Conservation (phyloP, 2,888 invertebrate genomes). For the Caenorhabditis virilis region DNA sequence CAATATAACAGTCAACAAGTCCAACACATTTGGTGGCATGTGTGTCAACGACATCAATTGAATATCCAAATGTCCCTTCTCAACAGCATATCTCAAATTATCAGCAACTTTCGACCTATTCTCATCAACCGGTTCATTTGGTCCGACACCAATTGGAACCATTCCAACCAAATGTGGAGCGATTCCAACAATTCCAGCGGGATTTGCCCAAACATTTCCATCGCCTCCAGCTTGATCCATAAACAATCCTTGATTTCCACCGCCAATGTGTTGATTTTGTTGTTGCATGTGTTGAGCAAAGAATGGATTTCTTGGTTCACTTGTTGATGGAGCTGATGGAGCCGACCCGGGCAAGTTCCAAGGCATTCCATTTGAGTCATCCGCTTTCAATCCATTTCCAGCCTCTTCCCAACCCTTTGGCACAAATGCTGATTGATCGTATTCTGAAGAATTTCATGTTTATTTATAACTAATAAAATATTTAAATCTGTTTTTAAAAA, state of each 20-base stretch:
- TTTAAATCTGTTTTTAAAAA: not conserved
- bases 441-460: too few species aligned
- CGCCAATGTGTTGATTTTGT: constrained; percentile 2
- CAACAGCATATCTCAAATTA: constrained; percentile 31
- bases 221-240: not conserved
- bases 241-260: not conserved
- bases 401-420: constrained; percentile 24
- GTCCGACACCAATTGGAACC: not conserved
- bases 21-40: constrained; percentile 33
- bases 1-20: constrained; percentile 32
- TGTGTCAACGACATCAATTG: constrained; percentile 29
- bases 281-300: constrained; percentile 41
- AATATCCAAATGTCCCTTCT: constrained; percentile 32
- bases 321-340: constrained; percentile 4
- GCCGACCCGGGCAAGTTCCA: constrained; percentile 21
- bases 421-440: constrained; percentile 18
- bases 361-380: constrained; percentile 5
- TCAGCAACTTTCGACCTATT: constrained; percentile 29
- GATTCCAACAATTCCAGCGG: constrained; percentile 5
- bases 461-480: not conserved
- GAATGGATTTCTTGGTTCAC: constrained; percentile 29
- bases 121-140: constrained; percentile 9
- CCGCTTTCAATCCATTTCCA: constrained; percentile 1
- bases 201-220: constrained; percentile 5
- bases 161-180: constrained; percentile 19